phyloP scores from a whole-genome alignment of 2,888 invertebrate genomes.

The Euzetes globulus region DNA sequence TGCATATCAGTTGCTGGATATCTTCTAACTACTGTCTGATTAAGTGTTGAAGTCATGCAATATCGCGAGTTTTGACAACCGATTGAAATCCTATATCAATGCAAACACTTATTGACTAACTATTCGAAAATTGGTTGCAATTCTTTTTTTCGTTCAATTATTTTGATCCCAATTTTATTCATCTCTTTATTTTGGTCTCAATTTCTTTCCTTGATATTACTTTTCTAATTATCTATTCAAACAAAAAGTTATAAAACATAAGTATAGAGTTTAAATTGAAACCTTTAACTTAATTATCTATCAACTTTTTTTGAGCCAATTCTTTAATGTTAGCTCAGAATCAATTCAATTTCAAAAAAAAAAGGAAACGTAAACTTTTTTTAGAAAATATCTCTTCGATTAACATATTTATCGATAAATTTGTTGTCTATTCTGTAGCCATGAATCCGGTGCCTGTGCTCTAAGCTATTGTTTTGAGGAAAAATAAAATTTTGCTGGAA shows the following conservation, averaged over 20 bases:
- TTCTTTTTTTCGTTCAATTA: background rate
- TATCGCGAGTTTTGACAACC: conserved; percentile 11
- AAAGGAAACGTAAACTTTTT: too few relatives aligned
- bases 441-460: background rate
- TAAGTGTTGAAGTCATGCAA: conserved; percentile 21
- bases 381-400: background rate
- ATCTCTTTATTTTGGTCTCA: background rate
- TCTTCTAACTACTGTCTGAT: background rate
- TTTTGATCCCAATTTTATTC: background rate
- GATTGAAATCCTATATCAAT: background rate
- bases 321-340: too few relatives aligned
- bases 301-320: too few relatives aligned
- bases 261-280: too few relatives aligned
- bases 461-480: background rate
- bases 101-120: background rate
- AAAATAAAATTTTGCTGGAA: background rate
- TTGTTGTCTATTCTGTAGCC: background rate
- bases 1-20: too few relatives aligned
- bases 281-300: too few relatives aligned
- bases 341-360: too few relatives aligned
- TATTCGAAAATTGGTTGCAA: background rate
- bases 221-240: too few relatives aligned
- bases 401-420: background rate
- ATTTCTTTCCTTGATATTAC: too few relatives aligned
- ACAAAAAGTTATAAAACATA: too few relatives aligned